Percentiles rank a stretch among this genome's conserved stretches.
phyloP scores from a whole-genome alignment of 2,113 vertebrate species.

The Amphiprion percula region DNA sequence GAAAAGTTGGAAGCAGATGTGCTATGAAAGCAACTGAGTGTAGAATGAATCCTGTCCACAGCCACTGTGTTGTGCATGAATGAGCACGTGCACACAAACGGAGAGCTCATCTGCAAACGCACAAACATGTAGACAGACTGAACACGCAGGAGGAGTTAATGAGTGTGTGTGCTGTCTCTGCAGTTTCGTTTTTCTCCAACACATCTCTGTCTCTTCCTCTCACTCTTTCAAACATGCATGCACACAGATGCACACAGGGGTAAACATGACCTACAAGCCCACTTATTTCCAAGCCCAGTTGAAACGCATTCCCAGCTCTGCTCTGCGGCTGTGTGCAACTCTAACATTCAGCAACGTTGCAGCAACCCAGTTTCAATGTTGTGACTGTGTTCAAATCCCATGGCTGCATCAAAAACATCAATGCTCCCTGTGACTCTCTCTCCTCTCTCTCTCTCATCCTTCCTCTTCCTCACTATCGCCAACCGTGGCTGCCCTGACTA shows the following conservation, averaged over 20 bases:
- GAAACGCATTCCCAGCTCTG: conserved; percentile 53
- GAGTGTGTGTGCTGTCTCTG: conserved; percentile 51
- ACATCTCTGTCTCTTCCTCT: conserved; percentile 17
- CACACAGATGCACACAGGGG: conserved; percentile 44
- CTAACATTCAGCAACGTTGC: conserved; percentile 41
- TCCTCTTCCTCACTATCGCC: conserved; percentile 63
- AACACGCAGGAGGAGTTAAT: conserved; percentile 59
- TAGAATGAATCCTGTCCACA: conserved; percentile 31
- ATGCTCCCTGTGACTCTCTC: conserved; percentile 50
- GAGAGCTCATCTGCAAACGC: conserved; percentile 48
- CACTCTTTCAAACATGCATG: conserved; percentile 8
- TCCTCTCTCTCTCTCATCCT: conserved; percentile 32
- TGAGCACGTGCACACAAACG: conserved; percentile 50
- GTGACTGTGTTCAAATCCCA: conserved; percentile 68
- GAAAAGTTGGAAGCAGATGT: conserved; percentile 26
- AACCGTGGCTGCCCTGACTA: conserved; percentile 70
- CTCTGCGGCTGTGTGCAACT: conserved; percentile 17
- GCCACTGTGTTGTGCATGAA: conserved; percentile 34
- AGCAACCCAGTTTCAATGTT: conserved; percentile 65
- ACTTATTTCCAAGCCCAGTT: conserved; percentile 71
- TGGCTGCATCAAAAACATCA: conserved; percentile 65
- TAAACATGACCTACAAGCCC: conserved; percentile 79
- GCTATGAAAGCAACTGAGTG: conserved; percentile 33
- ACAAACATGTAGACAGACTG: conserved; percentile 51
- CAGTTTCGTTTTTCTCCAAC: conserved; percentile 53